Percentiles rank a stretch among this genome's conserved stretches.
Evolutionary conservation across 2,113 vertebrate genomes (phyloP).

Genomic region (Anarhynchus alexandrinus): DNA sequence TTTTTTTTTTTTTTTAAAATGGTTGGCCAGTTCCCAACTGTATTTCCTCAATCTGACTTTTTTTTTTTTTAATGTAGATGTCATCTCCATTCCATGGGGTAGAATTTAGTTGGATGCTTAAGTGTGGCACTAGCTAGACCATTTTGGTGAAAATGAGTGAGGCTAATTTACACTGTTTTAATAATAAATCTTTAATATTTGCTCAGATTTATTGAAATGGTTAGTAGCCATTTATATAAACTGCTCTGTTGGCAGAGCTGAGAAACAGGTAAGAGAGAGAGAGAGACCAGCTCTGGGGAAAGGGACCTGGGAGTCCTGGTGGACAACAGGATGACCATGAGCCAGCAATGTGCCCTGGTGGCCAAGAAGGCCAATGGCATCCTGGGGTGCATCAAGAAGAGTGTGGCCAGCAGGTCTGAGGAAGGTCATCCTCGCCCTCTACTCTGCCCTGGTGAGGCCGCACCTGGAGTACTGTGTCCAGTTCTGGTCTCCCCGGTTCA

Average conservation of each 20-base stretch:
- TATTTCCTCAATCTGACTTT: background rate
- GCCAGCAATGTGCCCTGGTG: too few relatives aligned
- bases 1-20: background rate
- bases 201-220: background rate
- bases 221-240: background rate
- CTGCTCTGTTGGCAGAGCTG: background rate
- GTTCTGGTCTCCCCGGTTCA: too few relatives aligned
- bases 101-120: background rate
- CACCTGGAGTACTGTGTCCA: too few relatives aligned
- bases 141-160: background rate
- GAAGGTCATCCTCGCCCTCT: too few relatives aligned
- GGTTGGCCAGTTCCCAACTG: background rate
- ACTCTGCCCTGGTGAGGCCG: too few relatives aligned
- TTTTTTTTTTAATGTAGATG: background rate
- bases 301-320: too few relatives aligned
- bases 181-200: background rate
- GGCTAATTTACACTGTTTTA: background rate
- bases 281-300: too few relatives aligned
- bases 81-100: background rate
- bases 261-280: background rate
- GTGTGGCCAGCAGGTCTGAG: too few relatives aligned
- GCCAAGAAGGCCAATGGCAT: too few relatives aligned
- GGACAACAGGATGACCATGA: too few relatives aligned
- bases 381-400: too few relatives aligned
- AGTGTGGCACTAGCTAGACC: background rate